Conservation (phyloP, 2,797 vertebrate species). For the Ciconia nigra region DNA sequence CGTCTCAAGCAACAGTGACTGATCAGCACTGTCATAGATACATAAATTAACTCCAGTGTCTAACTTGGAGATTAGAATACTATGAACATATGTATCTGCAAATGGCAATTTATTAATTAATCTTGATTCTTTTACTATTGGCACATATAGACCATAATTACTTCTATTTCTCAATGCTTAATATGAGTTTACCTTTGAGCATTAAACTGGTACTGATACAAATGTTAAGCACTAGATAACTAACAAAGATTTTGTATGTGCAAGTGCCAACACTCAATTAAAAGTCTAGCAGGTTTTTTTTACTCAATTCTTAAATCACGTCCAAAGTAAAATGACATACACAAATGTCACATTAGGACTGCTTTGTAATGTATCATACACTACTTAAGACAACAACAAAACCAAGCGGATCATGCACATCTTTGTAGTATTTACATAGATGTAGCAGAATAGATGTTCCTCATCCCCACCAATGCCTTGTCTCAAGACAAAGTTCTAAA, state of each 20-base stretch:
- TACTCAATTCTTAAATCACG: neutral
- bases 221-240: neutral
- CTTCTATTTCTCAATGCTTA: neutral
- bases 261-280: neutral
- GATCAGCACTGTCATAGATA: neutral
- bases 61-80: neutral
- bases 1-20: neutral
- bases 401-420: neutral
- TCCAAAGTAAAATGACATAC: neutral
- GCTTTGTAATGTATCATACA: neutral
- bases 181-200: neutral
- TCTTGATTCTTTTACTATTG: neutral
- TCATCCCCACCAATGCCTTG: neutral
- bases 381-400: neutral
- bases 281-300: neutral
- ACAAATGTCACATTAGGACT: neutral
- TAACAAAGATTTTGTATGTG: neutral
- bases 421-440: neutral
- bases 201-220: neutral
- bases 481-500: neutral
- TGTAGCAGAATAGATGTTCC: neutral
- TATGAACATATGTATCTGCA: neutral
- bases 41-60: neutral
- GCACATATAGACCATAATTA: neutral
- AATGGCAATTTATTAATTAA: constrained; percentile 9